Conservation (phyloP, 2,113 vertebrate genomes). For the Nerophis lumbriciformis region DNA sequence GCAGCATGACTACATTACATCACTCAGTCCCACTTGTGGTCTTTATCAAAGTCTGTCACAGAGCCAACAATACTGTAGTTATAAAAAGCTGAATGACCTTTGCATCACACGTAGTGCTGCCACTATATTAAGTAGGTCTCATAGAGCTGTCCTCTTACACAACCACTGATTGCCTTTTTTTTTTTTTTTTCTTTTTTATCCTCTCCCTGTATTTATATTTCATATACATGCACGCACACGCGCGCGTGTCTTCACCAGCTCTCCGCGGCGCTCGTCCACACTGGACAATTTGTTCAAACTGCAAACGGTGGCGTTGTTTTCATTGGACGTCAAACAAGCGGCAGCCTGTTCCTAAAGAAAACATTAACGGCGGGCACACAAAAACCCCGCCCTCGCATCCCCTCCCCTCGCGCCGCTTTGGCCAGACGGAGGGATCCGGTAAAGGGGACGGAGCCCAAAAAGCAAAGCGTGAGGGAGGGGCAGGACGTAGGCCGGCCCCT, state of each 20-base stretch:
- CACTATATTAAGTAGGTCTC: too few species aligned
- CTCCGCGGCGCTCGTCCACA: constrained; percentile 50
- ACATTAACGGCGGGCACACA: constrained; percentile 61
- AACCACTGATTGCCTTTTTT: too few species aligned
- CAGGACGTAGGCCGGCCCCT: constrained; percentile 46
- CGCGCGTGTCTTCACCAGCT: constrained; percentile 1
- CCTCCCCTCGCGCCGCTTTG: constrained; percentile 21
- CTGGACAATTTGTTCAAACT: constrained; percentile 70
- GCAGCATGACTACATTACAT: too few species aligned
- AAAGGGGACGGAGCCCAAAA: constrained; percentile 33
- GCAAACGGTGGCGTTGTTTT: constrained; percentile 65
- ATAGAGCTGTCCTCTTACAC: too few species aligned
- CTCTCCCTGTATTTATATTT: not conserved
- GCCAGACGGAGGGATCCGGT: constrained; percentile 61
- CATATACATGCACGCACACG: not conserved
- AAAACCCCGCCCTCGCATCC: not conserved
- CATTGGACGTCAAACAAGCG: constrained; percentile 69
- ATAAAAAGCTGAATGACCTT: too few species aligned
- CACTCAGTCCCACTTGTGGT: too few species aligned
- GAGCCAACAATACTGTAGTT: too few species aligned
- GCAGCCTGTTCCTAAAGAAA: constrained; percentile 75
- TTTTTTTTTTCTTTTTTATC: too few species aligned
- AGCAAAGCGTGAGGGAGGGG: constrained; percentile 46
- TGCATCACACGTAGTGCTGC: too few species aligned
- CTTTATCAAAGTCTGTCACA: too few species aligned